These are phyloP conservation scores for Drosophila ananassae DNA, from an alignment of 1,140 invertebrate species.

Conservation along the genomic window DNA sequence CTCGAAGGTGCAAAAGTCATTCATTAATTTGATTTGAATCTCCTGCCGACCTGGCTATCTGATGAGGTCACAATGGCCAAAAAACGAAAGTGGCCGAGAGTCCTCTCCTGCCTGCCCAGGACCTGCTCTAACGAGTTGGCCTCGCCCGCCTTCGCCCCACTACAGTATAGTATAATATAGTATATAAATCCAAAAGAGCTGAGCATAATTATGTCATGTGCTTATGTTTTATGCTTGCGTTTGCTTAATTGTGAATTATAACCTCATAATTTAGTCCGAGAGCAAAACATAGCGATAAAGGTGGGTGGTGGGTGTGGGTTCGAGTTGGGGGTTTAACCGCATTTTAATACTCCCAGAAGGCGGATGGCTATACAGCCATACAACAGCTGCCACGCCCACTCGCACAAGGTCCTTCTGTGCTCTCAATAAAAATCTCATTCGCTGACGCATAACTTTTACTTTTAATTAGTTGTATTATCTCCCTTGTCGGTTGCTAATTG, in stretches of 20 bases:
- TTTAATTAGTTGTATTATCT: constrained; percentile 83
- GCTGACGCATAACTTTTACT: constrained; percentile 82
- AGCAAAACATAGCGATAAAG: constrained; percentile 15
- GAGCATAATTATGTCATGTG: constrained; percentile 67
- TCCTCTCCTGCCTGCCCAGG: constrained; percentile 2
- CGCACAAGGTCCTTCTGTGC: constrained; percentile 28
- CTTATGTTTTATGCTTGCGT: constrained; percentile 75
- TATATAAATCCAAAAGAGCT: constrained; percentile 52
- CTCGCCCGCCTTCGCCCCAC: constrained; percentile 18
- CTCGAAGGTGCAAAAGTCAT: constrained; percentile 39
- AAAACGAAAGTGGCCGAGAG: constrained; percentile 16
- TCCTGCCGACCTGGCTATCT: constrained; percentile 37
- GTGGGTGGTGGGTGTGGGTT: constrained; percentile 10
- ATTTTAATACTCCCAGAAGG: constrained; percentile 70
- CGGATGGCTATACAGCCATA: constrained; percentile 32
- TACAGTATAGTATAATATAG: constrained; percentile 46
- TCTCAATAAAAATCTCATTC: constrained; percentile 80
- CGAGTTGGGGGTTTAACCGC: constrained; percentile 36
- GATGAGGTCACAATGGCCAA: constrained; percentile 51
- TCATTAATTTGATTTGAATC: constrained; percentile 67
- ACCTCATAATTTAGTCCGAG: constrained; percentile 67
- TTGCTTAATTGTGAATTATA: constrained; percentile 81
- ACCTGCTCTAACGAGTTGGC: constrained; percentile 6
- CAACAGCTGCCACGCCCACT: constrained; percentile 43
- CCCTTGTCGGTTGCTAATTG: constrained; percentile 78